Percentiles rank a stretch among this genome's conserved stretches.
phyloP scores from a whole-genome alignment of 2,113 vertebrate genomes.

The Alouatta palliata region DNA sequence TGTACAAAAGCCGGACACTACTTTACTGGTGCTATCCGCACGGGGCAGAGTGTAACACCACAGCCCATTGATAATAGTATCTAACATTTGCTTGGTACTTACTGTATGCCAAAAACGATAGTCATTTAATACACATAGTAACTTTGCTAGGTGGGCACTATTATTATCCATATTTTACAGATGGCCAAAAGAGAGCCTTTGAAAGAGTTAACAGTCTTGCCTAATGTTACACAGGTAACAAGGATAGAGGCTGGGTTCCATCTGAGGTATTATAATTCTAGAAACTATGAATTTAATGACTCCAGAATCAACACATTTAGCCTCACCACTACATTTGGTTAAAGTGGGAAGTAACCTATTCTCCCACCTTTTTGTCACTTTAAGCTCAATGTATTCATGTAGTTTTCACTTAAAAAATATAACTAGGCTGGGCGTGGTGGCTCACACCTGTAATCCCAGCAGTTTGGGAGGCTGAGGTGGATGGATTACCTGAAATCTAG shows the following conservation, averaged over 20 bases:
- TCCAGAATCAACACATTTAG: not conserved
- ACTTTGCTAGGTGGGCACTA: not conserved
- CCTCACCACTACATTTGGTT: not conserved
- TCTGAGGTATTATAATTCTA: not conserved
- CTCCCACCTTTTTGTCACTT: not conserved
- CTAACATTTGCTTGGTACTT: not conserved
- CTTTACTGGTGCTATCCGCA: not conserved
- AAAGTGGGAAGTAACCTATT: not conserved
- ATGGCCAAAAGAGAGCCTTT: not conserved
- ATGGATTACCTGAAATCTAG: no score
- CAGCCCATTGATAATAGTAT: not conserved
- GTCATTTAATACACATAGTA: not conserved
- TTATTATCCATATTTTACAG: not conserved
- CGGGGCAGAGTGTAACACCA: rapidly evolving
- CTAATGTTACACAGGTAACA: not conserved
- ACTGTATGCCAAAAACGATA: not conserved
- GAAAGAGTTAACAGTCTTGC: not conserved
- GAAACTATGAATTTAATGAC: not conserved
- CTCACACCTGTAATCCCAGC: no score
- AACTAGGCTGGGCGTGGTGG: no score
- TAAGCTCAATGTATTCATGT: not conserved
- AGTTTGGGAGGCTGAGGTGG: no score
- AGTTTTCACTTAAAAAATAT: not conserved
- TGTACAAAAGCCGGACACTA: no score
- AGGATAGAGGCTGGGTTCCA: not conserved